Evolutionary conservation across 2,888 invertebrate species (phyloP), one percentile per base, ranked within the genome.

Genomic region (Drosophila rellima): DNA sequence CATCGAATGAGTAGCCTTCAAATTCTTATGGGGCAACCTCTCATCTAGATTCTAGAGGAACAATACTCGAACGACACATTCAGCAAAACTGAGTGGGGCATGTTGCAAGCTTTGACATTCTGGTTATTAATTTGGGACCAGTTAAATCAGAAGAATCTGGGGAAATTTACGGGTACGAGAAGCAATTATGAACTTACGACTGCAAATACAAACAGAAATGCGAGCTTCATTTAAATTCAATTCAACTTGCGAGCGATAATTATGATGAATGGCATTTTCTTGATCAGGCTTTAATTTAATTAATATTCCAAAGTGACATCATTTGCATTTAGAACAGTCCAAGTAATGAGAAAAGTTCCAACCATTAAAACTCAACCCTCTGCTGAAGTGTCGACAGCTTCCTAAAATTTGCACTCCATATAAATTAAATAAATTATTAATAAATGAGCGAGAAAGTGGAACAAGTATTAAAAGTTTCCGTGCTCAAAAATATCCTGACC

Each of bases 301-400:
- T 80, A 78, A 73, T 71, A 71, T 79, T 85, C 74, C 71, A 73
- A 82, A 73, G 66, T 77, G 70, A 74, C 78, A 73, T 76, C 60
- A 86, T 88, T 82, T 86, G 80, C 84, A 82, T 88, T 82, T 70
- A 78, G 69, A 65, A 52, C 33, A 57, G 45, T 23, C 13, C 61
- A 72, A 73, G 67, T 83, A 87, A 85, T 81, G 79, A 74, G 62
- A 29, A 83, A 85, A 85, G 87, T 88, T 85, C 73, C 37, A 70
- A 62, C 50, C 86, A 71, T 82, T 70, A 72, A 75, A 75, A 71
- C 68, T 86, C 48, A 40, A 42, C 33, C 48, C 70, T 39, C 20
- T 7, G 42, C 40, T 60, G 33, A 45, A 62, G 40, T 54, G 23
- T 8, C 20, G 44, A 33, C n/a, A 56, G 35, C 8, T 45, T 44